Base-by-base conservation (phyloP, 2,888 invertebrate genomes). In the Eristalis intricaria region DNA sequence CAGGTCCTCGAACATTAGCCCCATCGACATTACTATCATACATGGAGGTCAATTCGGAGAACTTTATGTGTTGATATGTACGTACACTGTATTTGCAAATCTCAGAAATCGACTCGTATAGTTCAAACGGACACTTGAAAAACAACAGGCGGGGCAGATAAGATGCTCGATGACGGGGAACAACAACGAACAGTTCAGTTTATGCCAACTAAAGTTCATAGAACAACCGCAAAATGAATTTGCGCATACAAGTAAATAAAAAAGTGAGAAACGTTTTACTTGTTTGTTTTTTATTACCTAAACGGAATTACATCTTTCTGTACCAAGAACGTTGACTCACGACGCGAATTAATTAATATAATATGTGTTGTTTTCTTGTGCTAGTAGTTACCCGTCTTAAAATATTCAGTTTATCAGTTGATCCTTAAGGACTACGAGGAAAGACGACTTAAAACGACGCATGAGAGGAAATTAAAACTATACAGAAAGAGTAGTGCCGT, bases 361-460 rank as follows among this genome's bases (percentile, higher is more conserved):
- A 50, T 8, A 50, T 19, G 19, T 50, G 8, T 19, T 19, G 19
- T 50, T 19, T 58, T 15, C 58, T 79, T 79, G 79, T 79, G 79
- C 71, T 65, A 65, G 65, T 65, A 65, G 65, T 79, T 71, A 29
- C 43, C 60, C 65, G 58, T 58, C 22, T 26, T 19, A 38, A 77
- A 32, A n/a, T 50, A 11, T 15, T 56, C 40, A 58, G 13, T 71
- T 32, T 3, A 15, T 58, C 32, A 29, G 38, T 40, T 38, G 38
- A 56, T 10, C 19, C 63, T 23, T 10, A 63, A 19, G 50, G 23
- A 23, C 69, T 2, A 58, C n/a, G 29, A 60, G 22, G 32, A 65
- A 50, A 50, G 69, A 15, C 38, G 58, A 76, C 50, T 61, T 81
- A 76, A 58, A n/a, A 74, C 66, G 73, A 79, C 71, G 66, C 66